Evolutionary conservation across 2,888 invertebrate species (phyloP), one percentile per base, ranked within the genome.

Genomic region (Tetanocera ferruginea): DNA sequence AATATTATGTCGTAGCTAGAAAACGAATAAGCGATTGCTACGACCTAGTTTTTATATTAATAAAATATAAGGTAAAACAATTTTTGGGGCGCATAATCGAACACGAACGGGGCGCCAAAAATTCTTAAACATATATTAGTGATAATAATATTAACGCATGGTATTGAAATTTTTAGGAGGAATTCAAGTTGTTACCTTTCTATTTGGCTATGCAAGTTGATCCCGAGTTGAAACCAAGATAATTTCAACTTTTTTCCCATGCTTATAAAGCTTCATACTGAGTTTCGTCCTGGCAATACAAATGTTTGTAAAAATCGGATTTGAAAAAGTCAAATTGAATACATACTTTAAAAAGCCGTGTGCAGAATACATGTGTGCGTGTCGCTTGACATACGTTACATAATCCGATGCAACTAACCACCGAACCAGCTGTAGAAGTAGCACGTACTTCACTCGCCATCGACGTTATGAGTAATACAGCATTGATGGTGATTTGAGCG

Each of bases 311-410:
- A 34, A 76, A 76, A 76, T 76, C 76, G 57, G 76, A 76, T 76
- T 76, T 69, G 25, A 57, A 55, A 69, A 76, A 76, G 76, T 76
- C 76, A 76, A 55, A 76, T 55, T 67, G 69, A 69, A 43, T 67
- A 34, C 31, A 19, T 43, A 67, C 8, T 37, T 37, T n/a, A 74
- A 60, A 49, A 51, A 49, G 51, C 2, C 64, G 64, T 74, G 64
- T 66, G 62, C 64, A 51, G 25, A 51, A 43, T 17, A 31, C 55
- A n/a, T 71, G 71, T 52, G 23, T 31, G 17, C 9, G 31, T 25
- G 64, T 52, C 51, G 64, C 52, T 25, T 74, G 74, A 64, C 74
- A 74, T 74, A 64, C 64, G 74, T 66, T 49, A 34, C 49, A 74
- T 74, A 74, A 74, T 74, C 64, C 37, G 51, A 67, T 67, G 67